Evolutionary conservation across 2,888 invertebrate genomes (phyloP).

Genomic region (Bugulina stolonifera): DNA sequence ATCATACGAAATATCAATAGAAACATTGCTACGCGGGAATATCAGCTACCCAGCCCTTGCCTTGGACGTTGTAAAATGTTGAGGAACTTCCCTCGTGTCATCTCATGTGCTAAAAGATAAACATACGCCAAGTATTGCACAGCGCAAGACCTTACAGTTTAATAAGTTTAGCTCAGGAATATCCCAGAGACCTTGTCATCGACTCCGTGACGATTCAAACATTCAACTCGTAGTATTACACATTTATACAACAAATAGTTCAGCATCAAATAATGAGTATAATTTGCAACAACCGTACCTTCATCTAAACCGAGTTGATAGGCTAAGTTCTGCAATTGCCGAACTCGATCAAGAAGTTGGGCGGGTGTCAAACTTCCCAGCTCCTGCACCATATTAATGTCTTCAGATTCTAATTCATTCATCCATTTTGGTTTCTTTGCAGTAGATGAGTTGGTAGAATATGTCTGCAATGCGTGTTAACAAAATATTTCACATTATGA

Average conservation of each 20-base stretch:
- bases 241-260: background rate
- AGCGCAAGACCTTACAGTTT: no score
- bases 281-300: slow-evolving; percentile 47
- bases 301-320: slow-evolving; percentile 91
- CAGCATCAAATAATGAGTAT: background rate
- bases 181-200: background rate
- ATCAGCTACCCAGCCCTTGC: slow-evolving; percentile 20
- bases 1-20: background rate
- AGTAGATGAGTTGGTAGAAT: slow-evolving; percentile 31
- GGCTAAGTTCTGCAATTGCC: slow-evolving; percentile 85
- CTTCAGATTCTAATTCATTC: slow-evolving; percentile 53
- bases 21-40: background rate
- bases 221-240: background rate
- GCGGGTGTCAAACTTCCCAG: slow-evolving; percentile 67
- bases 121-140: no score
- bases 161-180: no score
- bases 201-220: background rate
- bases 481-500: no score
- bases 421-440: slow-evolving; percentile 45
- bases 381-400: slow-evolving; percentile 55
- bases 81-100: slow-evolving; percentile 89
- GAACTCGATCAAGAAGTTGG: slow-evolving; percentile 83
- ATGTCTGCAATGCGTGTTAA: slow-evolving; percentile 29
- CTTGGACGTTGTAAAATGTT: slow-evolving; percentile 61
- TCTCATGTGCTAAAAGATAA: slow-evolving; percentile 68